Base-by-base conservation (phyloP, 2,888 invertebrate species). In the Gymnoscelis rufifasciata region DNA sequence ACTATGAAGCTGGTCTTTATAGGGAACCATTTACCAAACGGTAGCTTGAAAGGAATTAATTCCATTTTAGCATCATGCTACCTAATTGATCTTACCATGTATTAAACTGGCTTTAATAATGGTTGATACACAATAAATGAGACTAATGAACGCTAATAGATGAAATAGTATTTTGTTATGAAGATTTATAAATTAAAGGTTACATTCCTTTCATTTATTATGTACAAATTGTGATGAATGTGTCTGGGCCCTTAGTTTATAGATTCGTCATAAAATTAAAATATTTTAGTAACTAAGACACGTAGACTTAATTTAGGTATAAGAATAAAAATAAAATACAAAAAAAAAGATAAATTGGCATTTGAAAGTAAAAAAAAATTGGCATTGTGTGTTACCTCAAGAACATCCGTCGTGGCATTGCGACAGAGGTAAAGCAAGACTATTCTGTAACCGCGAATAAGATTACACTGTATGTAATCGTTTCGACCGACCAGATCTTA, bases 221-320 rank as follows among this genome's bases (percentile, higher is more conserved):
- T 78, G 81, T 84, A 81, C 76, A 81, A 84, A 81, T 80, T 77
- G 78, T 76, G 79, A 76, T 78, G 83, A 81, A 86, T 83, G 87
- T 83, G 87, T 87, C 80, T 88, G 88, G 80, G 83, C 88, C 88
- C 83, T 88, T 86, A 83, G 78, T 88, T 88, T 88, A 88, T 83
- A 83, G 76, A 76, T 84, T 84, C 82, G 74, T 86, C 82, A 83
- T 87, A 79, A 87, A 87, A 84, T 87, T 87, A 80, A 86, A 87
- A 83, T 86, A 80, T 78, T 70, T 67, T 82, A 78, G 76, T 65
- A 68, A 56, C 56, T 81, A 82, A 78, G 77, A 71, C 66, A 59
- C 61, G 76, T 84, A 81, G 83, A 78, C 70, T 75, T 82, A 80
- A 75, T 71, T 71, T 84, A 83, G 76, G 57, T 64, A 45, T 78